phyloP scores from a whole-genome alignment of 1,140 invertebrate species.

The Zaprionus tsacasi region DNA sequence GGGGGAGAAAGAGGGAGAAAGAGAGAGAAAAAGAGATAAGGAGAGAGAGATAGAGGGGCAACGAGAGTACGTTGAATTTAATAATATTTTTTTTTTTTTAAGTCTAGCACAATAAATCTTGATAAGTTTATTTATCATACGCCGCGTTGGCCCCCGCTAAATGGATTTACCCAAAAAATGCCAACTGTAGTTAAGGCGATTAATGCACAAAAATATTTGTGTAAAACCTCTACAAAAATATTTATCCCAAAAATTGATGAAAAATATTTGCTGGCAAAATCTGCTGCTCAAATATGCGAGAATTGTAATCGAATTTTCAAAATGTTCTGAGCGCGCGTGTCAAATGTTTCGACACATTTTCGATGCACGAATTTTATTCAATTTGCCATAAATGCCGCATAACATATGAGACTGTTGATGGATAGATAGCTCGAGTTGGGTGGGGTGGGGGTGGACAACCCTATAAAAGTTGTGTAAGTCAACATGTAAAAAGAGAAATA shows the following conservation, averaged over 20 bases:
- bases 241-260: conserved; percentile 21
- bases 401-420: not conserved
- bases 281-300: conserved; percentile 12
- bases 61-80: conserved; percentile 26
- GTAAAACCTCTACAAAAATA: conserved; percentile 19
- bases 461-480: not conserved
- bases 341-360: conserved; percentile 22
- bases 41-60: not conserved
- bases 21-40: not conserved
- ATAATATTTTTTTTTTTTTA: conserved; percentile 38
- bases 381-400: conserved; percentile 20
- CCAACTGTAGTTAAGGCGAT: conserved; percentile 29
- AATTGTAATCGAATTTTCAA: conserved; percentile 17
- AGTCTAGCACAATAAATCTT: conserved; percentile 51
- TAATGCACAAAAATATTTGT: conserved; percentile 41
- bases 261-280: conserved; percentile 20
- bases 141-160: conserved; percentile 40
- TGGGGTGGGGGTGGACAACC: not conserved
- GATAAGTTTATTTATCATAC: conserved; percentile 56
- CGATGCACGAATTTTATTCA: conserved; percentile 33
- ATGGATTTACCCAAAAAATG: conserved; percentile 55
- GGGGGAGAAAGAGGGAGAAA: not conserved
- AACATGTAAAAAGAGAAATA: not conserved
- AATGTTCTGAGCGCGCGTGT: conserved; percentile 9
- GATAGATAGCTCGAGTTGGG: not conserved